Evolutionary conservation across 2,113 vertebrate genomes (phyloP).

Genomic region (Hystrix cristata): DNA sequence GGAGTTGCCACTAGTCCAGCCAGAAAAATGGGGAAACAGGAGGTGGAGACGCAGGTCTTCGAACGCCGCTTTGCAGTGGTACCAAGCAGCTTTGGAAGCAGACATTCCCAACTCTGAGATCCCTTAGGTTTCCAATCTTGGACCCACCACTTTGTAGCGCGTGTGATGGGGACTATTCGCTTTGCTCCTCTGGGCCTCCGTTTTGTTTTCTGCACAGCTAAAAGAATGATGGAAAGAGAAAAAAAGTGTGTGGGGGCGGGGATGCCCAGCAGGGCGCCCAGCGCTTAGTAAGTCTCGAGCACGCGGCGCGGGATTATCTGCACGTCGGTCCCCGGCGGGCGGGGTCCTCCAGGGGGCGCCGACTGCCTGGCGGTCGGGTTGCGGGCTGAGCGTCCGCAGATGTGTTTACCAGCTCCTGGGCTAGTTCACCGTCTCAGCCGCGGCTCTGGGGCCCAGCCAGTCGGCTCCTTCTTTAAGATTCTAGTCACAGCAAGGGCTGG

Average conservation of each 20-base stretch:
- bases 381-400: background rate
- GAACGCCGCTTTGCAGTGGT: background rate
- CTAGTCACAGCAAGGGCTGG: slow-evolving; percentile 81
- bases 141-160: background rate
- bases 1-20: background rate
- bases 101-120: background rate
- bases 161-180: background rate
- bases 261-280: background rate
- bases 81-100: background rate
- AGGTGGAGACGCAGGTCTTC: slow-evolving; percentile 4
- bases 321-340: background rate
- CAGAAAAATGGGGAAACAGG: background rate
- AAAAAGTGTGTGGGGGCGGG: background rate
- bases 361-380: background rate
- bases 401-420: slow-evolving; percentile 67
- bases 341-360: background rate
- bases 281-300: background rate
- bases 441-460: slow-evolving; percentile 72
- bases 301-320: background rate
- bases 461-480: slow-evolving; percentile 83
- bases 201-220: slow-evolving; percentile 62
- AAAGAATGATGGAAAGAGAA: slow-evolving; percentile 21
- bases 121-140: background rate
- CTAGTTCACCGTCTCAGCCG: slow-evolving; percentile 53
- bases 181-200: slow-evolving; percentile 17